A percentile compares a stretch with the other conserved stretches of the same genome.
Evolutionary conservation across 2,113 vertebrate species (phyloP).

Genomic region (Probosciger aterrimus): DNA sequence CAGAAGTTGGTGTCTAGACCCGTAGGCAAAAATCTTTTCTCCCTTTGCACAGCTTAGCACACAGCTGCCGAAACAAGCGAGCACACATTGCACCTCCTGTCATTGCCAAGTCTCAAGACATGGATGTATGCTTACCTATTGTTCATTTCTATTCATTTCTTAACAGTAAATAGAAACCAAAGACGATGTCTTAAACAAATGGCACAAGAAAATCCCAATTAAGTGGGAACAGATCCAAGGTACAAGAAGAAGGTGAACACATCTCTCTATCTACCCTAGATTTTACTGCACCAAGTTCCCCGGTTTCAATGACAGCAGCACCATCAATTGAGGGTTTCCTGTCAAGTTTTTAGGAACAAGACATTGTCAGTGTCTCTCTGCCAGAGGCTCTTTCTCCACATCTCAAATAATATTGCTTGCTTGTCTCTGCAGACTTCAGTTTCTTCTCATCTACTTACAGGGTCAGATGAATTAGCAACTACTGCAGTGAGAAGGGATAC

Average conservation of each 20-base stretch:
- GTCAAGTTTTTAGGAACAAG: not conserved
- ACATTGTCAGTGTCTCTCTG: not conserved
- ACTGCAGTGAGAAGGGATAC: not conserved
- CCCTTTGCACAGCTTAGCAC: not conserved
- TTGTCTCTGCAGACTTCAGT: not conserved
- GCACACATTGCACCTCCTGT: not conserved
- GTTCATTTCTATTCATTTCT: not conserved
- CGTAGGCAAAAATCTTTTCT: not conserved
- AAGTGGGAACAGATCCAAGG: not conserved
- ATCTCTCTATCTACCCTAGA: not conserved
- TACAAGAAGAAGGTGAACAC: rapidly evolving
- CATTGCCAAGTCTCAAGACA: not conserved
- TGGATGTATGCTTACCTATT: not conserved
- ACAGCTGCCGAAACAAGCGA: not conserved
- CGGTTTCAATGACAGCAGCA: not conserved
- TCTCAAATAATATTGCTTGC: not conserved
- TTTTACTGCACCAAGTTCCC: not conserved
- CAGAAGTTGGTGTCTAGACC: not conserved
- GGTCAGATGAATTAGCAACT: not conserved
- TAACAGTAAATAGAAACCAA: not conserved
- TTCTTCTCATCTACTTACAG: not conserved
- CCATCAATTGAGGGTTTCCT: not conserved
- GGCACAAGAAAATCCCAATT: not conserved
- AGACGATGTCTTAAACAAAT: not conserved
- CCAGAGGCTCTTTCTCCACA: not conserved